Conservation (phyloP, 2,888 invertebrate genomes). For the Pristionchus exspectatus region DNA sequence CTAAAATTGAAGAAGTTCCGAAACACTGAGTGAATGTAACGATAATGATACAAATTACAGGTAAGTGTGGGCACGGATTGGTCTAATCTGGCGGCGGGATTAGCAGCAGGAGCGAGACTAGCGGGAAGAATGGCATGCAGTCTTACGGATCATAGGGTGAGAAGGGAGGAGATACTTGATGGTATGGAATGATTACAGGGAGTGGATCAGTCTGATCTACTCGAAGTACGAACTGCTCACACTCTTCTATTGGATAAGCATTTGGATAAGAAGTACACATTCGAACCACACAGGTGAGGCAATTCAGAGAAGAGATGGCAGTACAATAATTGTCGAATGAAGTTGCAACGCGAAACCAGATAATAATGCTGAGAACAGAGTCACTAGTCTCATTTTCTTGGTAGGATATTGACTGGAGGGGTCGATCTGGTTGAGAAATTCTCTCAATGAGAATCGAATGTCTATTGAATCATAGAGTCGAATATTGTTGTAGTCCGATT, state of each 20-base stretch:
- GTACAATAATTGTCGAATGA: no score
- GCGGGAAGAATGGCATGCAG: constrained; percentile 81
- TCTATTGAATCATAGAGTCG: no score
- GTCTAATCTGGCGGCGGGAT: constrained; percentile 80
- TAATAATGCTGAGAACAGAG: background rate
- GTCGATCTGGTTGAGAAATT: background rate
- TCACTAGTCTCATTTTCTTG: background rate
- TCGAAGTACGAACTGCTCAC: constrained; percentile 79
- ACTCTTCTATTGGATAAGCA: constrained; percentile 78
- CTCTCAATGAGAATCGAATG: no score
- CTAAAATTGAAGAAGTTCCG: no score
- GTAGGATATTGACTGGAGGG: background rate
- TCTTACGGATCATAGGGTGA: constrained; percentile 55
- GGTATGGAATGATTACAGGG: background rate
- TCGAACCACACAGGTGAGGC: constrained; percentile 75
- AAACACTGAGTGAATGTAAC: background rate
- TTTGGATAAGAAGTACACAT: constrained; percentile 74
- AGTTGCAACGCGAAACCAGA: background rate
- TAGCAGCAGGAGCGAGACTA: constrained; percentile 80
- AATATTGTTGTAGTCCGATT: constrained; percentile 74
- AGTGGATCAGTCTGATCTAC: constrained; percentile 74
- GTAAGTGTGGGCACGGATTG: constrained; percentile 79
- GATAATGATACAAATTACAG: constrained; percentile 57
- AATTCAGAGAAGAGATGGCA: no score
- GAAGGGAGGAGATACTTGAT: background rate